A percentile compares a stretch with the other conserved stretches of the same genome.
phyloP scores from a whole-genome alignment of 2,113 vertebrate genomes.

The Lichenostomus cassidix region DNA sequence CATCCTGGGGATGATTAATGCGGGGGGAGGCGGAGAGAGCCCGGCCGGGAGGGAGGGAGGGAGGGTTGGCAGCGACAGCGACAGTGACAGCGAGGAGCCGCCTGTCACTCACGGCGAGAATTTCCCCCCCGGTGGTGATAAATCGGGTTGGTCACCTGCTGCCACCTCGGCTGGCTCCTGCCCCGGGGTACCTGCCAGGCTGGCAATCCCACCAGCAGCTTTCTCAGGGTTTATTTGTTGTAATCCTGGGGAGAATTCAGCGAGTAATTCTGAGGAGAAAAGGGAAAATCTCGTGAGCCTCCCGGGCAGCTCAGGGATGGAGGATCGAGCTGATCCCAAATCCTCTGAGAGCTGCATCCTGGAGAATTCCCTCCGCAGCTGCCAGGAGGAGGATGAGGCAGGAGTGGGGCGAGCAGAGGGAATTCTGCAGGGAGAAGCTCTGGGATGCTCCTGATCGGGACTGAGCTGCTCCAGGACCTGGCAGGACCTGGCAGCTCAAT shows the following conservation, averaged over 20 bases:
- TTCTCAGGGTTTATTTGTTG: background rate
- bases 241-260: background rate
- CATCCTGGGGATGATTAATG: constrained; percentile 6
- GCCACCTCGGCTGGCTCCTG: background rate
- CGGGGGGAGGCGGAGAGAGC: background rate
- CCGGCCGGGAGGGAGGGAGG: background rate
- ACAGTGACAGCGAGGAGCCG: background rate
- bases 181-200: background rate
- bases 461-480: background rate
- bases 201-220: rapidly evolving
- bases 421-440: background rate
- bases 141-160: background rate
- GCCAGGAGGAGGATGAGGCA: background rate
- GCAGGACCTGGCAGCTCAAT: background rate
- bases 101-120: background rate
- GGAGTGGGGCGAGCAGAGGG: background rate
- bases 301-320: constrained; percentile 1
- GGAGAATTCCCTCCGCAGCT: background rate
- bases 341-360: background rate
- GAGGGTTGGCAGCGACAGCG: background rate
- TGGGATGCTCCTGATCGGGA: background rate
- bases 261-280: background rate
- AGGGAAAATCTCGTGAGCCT: background rate
- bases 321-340: background rate
- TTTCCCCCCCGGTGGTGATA: background rate